Evolutionary conservation across 2,888 invertebrate species (phyloP).

Genomic region (Oscheius myriophilus): DNA sequence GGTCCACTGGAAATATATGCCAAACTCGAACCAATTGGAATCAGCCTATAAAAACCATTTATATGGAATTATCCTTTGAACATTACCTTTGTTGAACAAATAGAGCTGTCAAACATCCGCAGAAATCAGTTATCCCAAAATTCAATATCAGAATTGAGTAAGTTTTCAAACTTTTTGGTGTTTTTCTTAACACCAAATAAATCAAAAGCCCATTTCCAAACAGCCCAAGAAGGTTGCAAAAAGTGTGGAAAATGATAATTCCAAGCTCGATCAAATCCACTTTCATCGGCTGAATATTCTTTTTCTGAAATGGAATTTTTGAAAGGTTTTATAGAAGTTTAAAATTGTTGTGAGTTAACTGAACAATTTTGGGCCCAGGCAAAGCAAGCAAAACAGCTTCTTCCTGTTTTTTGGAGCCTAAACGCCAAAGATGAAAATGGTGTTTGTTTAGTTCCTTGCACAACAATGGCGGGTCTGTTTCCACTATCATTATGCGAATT

Average conservation of each 20-base stretch:
- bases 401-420: too few relatives aligned
- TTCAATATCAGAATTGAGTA: conserved; percentile 43
- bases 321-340: too few relatives aligned
- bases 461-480: too few relatives aligned
- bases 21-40: conserved; percentile 13
- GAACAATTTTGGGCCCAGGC: too few relatives aligned
- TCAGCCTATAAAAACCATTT: not conserved
- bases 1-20: conserved; percentile 25
- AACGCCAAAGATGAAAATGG: too few relatives aligned
- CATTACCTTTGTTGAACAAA: conserved; percentile 41
- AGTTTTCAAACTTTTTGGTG: conserved; percentile 32
- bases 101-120: conserved; percentile 39
- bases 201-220: conserved; percentile 21
- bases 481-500: too few relatives aligned
- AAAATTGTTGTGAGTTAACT: too few relatives aligned
- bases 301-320: too few relatives aligned
- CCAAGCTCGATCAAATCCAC: not conserved
- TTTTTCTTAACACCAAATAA: conserved; percentile 20
- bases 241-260: conserved; percentile 9
- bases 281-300: too few relatives aligned
- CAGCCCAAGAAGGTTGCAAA: conserved; percentile 7
- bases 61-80: too few relatives aligned
- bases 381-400: too few relatives aligned
- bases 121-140: conserved; percentile 44
- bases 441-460: too few relatives aligned